Evolutionary conservation across 37 sponge, comb jelly and placozoan species (phyloP).

Genomic region (Theonella swinhoei): DNA sequence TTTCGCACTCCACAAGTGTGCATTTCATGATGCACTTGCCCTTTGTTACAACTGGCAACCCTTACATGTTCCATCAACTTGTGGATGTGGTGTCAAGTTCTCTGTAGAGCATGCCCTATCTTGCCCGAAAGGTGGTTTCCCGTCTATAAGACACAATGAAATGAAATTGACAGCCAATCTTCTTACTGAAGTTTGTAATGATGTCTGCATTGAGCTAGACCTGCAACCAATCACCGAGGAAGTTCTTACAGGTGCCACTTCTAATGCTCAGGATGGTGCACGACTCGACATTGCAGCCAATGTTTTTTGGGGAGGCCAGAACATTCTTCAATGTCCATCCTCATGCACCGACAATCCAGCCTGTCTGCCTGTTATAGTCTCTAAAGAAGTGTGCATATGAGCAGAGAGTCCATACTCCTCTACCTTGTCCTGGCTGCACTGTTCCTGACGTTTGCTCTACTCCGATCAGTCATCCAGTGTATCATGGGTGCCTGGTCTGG

Average conservation of each 20-base stretch:
- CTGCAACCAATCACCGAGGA: not conserved
- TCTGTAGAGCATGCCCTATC: constrained; percentile 8
- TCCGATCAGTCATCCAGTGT: too few relatives aligned
- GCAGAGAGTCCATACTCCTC: constrained; percentile 17
- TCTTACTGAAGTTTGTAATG: too few relatives aligned
- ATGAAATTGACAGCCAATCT: constrained; percentile 38
- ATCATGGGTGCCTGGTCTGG: constrained; percentile 14
- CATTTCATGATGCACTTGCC: too few relatives aligned
- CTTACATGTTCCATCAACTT: not conserved
- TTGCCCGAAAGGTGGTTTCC: too few relatives aligned
- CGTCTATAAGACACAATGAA: constrained; percentile 52
- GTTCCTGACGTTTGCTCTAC: not conserved
- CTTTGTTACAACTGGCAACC: too few relatives aligned
- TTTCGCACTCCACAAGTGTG: constrained; percentile 6
- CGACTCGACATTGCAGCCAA: constrained; percentile 16
- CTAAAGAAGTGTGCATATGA: constrained; percentile 20
- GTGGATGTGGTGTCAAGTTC: constrained; percentile 8
- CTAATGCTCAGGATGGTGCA: constrained; percentile 18
- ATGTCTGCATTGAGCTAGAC: too few relatives aligned
- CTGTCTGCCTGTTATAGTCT: not conserved
- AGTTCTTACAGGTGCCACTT: too few relatives aligned
- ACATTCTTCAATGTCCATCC: constrained; percentile 46
- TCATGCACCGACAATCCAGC: constrained; percentile 4
- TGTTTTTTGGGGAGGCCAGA: constrained; percentile 27
- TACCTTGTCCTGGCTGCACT: constrained; percentile 1